Base-by-base conservation (phyloP, 2,113 vertebrate genomes). In the Brachypteracias leptosomus region DNA sequence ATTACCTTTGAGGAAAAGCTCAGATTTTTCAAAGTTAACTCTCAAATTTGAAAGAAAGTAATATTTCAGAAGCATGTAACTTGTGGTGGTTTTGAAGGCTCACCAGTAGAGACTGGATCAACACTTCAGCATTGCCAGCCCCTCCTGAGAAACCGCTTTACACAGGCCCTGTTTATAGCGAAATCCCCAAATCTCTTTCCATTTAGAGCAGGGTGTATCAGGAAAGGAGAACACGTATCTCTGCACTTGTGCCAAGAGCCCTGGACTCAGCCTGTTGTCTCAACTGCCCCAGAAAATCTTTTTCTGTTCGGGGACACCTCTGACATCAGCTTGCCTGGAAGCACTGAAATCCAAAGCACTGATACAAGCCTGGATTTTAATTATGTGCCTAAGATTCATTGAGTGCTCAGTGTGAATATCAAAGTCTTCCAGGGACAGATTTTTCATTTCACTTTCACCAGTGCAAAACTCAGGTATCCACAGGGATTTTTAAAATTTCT, bases 381-480 rank as follows among this genome's bases (percentile, higher is more conserved):
- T 52, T 12, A 71, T 0, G 3, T 0, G 1, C 38, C 71, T 68
- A 71, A 5, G 55, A 77, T 42, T 54, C 59, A 76, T 29, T 1
- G 26, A 78, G 42, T 11, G 22, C 47, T 74, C 35, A 40, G 55
- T 70, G 20, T 35, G 29, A 85, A 33, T 9, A 55, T 28, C 57
- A 83, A 70, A 70, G 33, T 20, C 35, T 88, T 67, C 42, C 65
- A 88, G 82, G n/a, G 12, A 42, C 15, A 76, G 20, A 3, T 36
- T 93, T 74, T 66, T 29, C 21, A 40, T 62, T 68, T 72, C 7
- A 13, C 21, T 58, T 73, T 11, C 3, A 78, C 9, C 49, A 58
- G 22, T 18, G 51, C 54, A 88, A 73, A 80, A 63, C 42, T 46
- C 20, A 16, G 67, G 22, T 46, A 55, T 4, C 1, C 29, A 57